A percentile compares a stretch with the other conserved stretches of the same genome.
Conservation (phyloP, 2,113 vertebrate genomes). For the Boulengeromyrus knoepffleri region DNA sequence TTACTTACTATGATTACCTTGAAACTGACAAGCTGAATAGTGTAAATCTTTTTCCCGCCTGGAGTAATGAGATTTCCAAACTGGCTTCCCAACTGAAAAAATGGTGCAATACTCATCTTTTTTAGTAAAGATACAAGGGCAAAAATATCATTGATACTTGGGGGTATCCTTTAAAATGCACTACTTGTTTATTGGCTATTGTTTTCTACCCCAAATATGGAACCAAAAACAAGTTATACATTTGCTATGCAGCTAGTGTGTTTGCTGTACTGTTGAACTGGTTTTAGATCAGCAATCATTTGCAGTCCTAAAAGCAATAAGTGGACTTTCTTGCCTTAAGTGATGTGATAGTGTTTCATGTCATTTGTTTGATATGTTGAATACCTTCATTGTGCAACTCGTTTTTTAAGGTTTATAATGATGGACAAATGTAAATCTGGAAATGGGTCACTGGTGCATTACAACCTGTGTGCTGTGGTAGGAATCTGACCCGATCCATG, state of each 20-base stretch:
- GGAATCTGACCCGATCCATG: not conserved
- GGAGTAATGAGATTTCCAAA: not conserved
- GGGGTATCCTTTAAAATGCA: not conserved
- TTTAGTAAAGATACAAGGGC: not conserved
- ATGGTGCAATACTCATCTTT: not conserved
- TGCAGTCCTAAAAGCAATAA: not conserved
- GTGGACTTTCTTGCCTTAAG: conserved; percentile 2
- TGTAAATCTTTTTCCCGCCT: not conserved
- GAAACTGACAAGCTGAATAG: not conserved
- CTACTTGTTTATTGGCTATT: not conserved
- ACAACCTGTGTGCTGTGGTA: not conserved
- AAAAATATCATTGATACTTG: not conserved
- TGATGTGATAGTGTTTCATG: not conserved
- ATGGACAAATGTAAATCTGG: not conserved
- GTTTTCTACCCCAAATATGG: not conserved
- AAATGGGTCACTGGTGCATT: not conserved
- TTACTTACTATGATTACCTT: too few species aligned
- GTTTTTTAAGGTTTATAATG: not conserved
- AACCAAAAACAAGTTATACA: not conserved
- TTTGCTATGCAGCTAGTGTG: not conserved
- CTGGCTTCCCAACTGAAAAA: not conserved
- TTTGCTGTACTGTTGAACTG: not conserved
- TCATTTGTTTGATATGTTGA: not conserved
- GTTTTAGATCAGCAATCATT: not conserved
- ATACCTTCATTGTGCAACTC: not conserved